Evolutionary conservation across 2,888 invertebrate genomes (phyloP).

Genomic region (Dione vanillae): DNA sequence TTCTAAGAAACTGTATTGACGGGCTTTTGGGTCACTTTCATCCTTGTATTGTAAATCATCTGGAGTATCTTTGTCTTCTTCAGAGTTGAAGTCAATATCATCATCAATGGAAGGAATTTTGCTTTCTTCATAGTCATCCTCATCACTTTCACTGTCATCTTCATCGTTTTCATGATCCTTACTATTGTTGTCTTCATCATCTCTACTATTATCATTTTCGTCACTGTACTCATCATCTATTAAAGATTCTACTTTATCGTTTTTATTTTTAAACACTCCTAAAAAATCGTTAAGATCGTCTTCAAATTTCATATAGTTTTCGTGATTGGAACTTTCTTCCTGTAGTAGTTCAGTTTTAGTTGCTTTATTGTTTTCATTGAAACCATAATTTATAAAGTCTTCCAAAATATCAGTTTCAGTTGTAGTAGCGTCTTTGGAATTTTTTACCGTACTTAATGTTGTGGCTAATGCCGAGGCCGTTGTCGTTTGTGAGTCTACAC

Average conservation of each 20-base stretch:
- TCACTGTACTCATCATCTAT: conserved; percentile 50
- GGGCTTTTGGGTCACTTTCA: conserved; percentile 57
- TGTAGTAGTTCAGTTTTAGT: conserved; percentile 54
- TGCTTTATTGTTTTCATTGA: conserved; percentile 53
- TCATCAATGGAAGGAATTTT: conserved; percentile 49
- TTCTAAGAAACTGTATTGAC: conserved; percentile 70
- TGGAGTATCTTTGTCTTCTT: conserved; percentile 50
- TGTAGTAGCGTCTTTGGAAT: conserved; percentile 53
- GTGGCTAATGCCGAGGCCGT: background rate
- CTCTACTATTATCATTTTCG: conserved; percentile 44
- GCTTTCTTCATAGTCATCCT: conserved; percentile 53
- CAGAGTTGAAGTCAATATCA: conserved; percentile 53
- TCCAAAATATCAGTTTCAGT: conserved; percentile 62
- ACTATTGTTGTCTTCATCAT: conserved; percentile 48
- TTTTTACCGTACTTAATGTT: conserved; percentile 47
- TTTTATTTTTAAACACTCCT: conserved; percentile 55
- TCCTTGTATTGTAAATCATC: conserved; percentile 48
- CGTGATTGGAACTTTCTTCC: conserved; percentile 61
- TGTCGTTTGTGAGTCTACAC: conserved; percentile 45
- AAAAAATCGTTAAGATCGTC: conserved; percentile 71
- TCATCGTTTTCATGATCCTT: conserved; percentile 53
- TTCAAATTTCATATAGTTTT: conserved; percentile 60
- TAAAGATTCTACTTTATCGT: conserved; percentile 55
- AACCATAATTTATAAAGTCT: conserved; percentile 66
- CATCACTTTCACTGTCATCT: conserved; percentile 47